Evolutionary conservation across 2,888 invertebrate species (phyloP).

Genomic region (Apamea epomidion): DNA sequence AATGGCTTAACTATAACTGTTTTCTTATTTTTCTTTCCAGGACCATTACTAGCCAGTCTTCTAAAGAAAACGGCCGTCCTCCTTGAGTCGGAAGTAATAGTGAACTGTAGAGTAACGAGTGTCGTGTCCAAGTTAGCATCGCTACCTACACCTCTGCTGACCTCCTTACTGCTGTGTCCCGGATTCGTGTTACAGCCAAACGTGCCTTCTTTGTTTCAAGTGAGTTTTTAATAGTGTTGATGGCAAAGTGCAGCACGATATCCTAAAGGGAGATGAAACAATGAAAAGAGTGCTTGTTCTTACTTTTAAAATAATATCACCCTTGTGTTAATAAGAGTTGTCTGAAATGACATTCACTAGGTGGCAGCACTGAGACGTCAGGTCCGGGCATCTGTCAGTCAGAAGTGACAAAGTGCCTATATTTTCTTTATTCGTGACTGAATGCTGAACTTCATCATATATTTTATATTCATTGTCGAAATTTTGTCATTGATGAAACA

Average conservation of each 20-base stretch:
- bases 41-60: slow-evolving; percentile 95
- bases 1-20: not conserved
- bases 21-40: slow-evolving; percentile 76
- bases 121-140: slow-evolving; percentile 96
- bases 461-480: too few species aligned
- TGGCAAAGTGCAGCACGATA: not conserved
- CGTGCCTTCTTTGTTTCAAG: slow-evolving; percentile 97
- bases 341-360: not conserved
- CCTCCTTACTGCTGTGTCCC: slow-evolving; percentile 96
- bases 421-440: not conserved
- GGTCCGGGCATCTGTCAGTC: not conserved
- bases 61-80: slow-evolving; percentile 95
- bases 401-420: not conserved
- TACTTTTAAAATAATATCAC: not conserved
- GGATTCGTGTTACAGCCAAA: slow-evolving; percentile 95
- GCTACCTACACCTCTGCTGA: slow-evolving; percentile 96
- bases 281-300: not conserved
- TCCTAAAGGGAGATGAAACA: not conserved
- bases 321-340: not conserved
- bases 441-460: too few species aligned
- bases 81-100: slow-evolving; percentile 95
- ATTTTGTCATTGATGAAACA: too few species aligned
- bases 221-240: slow-evolving; percentile 77
- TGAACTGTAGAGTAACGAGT: slow-evolving; percentile 96
- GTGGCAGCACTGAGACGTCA: not conserved